phyloP scores from a whole-genome alignment of 2,797 vertebrate species.

The Acanthornis magna region DNA sequence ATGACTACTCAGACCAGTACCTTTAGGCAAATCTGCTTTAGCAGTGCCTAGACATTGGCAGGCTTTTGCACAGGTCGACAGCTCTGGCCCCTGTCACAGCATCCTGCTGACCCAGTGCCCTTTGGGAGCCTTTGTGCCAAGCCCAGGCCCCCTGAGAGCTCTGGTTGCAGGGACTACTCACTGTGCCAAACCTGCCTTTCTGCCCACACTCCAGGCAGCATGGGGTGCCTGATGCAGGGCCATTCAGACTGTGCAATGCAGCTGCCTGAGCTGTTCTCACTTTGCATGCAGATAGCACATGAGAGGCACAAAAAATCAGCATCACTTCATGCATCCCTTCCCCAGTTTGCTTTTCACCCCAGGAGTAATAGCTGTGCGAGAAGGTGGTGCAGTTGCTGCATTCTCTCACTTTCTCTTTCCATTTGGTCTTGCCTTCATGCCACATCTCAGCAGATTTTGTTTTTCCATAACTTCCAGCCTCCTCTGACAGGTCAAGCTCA shows the following conservation, averaged over 20 bases:
- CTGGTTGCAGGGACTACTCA: fast-evolving
- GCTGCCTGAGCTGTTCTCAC: background rate
- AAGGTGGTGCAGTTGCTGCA: background rate
- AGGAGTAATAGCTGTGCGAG: background rate
- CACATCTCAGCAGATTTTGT: background rate
- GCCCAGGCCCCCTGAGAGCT: background rate
- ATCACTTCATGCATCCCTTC: background rate
- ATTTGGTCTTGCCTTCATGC: background rate
- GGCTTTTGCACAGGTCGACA: background rate
- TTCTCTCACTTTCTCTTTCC: background rate
- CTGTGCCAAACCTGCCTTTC: background rate
- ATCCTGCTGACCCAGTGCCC: background rate
- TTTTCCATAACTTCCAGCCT: background rate
- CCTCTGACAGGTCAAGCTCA: background rate
- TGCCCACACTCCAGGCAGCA: background rate
- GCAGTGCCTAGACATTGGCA: background rate
- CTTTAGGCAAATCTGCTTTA: background rate
- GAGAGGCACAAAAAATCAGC: background rate
- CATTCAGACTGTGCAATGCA: background rate
- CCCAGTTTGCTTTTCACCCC: background rate
- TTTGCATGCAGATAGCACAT: background rate
- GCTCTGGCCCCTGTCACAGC: background rate
- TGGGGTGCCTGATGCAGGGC: background rate
- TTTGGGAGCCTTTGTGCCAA: background rate
- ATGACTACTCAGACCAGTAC: background rate